These are phyloP conservation scores for Argya squamiceps DNA, from an alignment of 2,797 vertebrate species.

Conservation along the genomic window DNA sequence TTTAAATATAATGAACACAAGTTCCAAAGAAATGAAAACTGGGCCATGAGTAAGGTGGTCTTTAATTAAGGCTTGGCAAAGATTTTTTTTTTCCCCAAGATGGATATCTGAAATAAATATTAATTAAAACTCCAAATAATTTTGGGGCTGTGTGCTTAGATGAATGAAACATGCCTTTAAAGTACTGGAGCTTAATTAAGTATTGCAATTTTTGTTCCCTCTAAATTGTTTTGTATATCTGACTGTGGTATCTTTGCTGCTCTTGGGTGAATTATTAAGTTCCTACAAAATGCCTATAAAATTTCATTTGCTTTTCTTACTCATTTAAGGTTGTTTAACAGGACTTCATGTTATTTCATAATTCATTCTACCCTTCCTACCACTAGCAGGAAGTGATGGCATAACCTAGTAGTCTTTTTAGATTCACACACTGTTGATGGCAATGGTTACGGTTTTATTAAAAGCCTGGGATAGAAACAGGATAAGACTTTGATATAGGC, in stretches of 20 bases:
- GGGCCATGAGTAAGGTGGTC: not conserved
- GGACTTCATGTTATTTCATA: not conserved
- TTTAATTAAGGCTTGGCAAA: not conserved
- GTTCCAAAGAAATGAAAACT: not conserved
- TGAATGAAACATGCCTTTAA: not conserved
- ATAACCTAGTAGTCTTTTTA: not conserved
- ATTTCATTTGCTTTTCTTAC: not conserved
- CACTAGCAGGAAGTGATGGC: not conserved
- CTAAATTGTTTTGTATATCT: not conserved
- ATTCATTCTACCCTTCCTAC: not conserved
- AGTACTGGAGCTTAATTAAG: not conserved
- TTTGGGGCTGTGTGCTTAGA: not conserved
- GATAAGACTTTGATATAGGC: not conserved
- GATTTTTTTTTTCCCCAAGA: not conserved
- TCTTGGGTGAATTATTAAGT: not conserved
- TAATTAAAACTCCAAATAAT: not conserved
- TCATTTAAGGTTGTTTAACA: not conserved
- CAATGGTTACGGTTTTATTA: not conserved
- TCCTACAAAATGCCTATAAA: not conserved
- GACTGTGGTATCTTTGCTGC: not conserved
- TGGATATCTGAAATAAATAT: not conserved
- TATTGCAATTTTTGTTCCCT: not conserved
- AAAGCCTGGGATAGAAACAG: not conserved
- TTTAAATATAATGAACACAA: not conserved
- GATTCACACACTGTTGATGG: not conserved